These are phyloP conservation scores for Pantala flavescens DNA, from an alignment of 1,140 invertebrate genomes.

Conservation along the genomic window DNA sequence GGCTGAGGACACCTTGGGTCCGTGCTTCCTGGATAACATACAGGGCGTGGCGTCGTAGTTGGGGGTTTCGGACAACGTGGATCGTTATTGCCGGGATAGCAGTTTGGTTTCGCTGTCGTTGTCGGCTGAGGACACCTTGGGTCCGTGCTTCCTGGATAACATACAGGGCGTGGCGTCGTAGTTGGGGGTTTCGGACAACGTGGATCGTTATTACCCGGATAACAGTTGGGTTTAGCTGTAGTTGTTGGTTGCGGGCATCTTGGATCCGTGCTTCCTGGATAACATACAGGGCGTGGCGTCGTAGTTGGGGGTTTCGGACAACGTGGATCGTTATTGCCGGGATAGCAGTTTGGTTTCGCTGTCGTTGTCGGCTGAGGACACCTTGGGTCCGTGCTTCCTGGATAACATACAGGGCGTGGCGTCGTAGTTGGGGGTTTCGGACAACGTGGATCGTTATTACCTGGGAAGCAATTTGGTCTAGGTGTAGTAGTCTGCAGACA, in stretches of 20 bases:
- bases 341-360: conserved; percentile 21
- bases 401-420: conserved; percentile 23
- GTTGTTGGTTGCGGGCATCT: conserved; percentile 26
- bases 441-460: conserved; percentile 30
- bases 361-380: conserved; percentile 12
- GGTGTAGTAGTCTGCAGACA: conserved; percentile 26
- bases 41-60: conserved; percentile 19
- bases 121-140: conserved; percentile 29
- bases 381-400: conserved; percentile 11
- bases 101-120: conserved; percentile 23
- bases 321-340: conserved; percentile 29
- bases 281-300: conserved; percentile 25
- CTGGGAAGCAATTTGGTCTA: conserved; percentile 28
- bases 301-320: conserved; percentile 22
- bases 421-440: conserved; percentile 22
- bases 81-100: conserved; percentile 28
- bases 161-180: conserved; percentile 23
- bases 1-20: conserved; percentile 17
- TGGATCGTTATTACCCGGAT: conserved; percentile 22
- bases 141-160: conserved; percentile 31
- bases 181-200: conserved; percentile 24
- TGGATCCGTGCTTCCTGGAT: conserved; percentile 28
- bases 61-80: conserved; percentile 28
- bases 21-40: neutral
- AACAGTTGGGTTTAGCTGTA: conserved; percentile 17